Conservation (phyloP, 1,140 invertebrate species). For the Eumeta japonica region DNA sequence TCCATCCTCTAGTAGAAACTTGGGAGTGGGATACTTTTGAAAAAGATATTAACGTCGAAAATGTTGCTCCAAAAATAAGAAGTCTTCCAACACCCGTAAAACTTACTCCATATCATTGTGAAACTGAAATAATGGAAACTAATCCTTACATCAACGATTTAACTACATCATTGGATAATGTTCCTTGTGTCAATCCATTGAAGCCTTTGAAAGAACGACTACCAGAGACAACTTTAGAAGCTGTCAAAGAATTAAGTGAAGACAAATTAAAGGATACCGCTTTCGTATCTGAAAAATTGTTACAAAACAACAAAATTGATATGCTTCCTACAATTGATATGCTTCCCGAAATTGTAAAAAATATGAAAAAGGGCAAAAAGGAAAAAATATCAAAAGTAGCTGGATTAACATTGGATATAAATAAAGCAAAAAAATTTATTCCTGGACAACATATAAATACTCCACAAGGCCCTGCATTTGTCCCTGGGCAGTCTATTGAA, state of each 20-base stretch:
- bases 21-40: conserved; percentile 66
- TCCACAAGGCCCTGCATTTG: conserved; percentile 66
- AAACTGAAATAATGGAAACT: conserved; percentile 43
- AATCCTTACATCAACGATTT: conserved; percentile 53
- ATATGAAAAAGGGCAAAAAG: conserved; percentile 62
- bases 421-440: conserved; percentile 65
- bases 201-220: conserved; percentile 58
- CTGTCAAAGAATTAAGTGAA: conserved; percentile 54
- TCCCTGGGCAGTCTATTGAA: conserved; percentile 72
- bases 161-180: conserved; percentile 61
- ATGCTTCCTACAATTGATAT: conserved; percentile 64
- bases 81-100: conserved; percentile 56
- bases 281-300: conserved; percentile 61
- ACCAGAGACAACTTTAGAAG: conserved; percentile 50
- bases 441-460: conserved; percentile 71
- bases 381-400: conserved; percentile 62
- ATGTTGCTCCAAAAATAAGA: conserved; percentile 40
- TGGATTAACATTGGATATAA: conserved; percentile 65
- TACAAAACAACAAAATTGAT: conserved; percentile 53
- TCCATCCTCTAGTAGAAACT: conserved; percentile 59
- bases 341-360: conserved; percentile 64
- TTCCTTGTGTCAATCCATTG: conserved; percentile 63
- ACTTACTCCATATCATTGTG: conserved; percentile 52
- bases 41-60: conserved; percentile 44
- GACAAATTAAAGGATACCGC: conserved; percentile 59